Base-by-base conservation (phyloP, 2,888 invertebrate species). In the Ophonus ardosiacus region DNA sequence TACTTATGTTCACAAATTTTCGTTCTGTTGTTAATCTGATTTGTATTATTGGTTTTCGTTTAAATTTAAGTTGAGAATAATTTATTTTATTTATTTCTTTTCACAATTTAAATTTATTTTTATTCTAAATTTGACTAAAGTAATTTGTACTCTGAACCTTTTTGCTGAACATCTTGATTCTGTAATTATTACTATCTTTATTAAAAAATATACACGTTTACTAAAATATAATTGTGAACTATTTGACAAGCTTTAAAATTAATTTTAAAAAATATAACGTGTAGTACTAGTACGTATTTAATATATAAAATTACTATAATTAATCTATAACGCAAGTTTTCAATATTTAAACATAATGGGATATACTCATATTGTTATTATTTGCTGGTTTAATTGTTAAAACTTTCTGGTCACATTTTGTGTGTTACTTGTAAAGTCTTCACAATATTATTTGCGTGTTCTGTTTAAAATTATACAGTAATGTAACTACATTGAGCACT, bases 361-460 rank as follows among this genome's bases (percentile, higher is more conserved):
- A 51, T 51, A 13, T 51, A 51, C 10, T 51, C 13, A 51, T 51
- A 51, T 51, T 61, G 59, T 61, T 61, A 17, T 61, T 18, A 18
- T 61, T 61, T 17, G 31, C 6, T 31, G 31, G 31, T 61, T 17
- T 61, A 24, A 63, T 63, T 21, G 24, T 24, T 24, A 63, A 17
- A 18, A 63, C 21, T 63, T 63, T 63, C 21, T 21, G 18, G 7
- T 63, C 18, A 61, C 21, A 61, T 63, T 21, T 63, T 63, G 18
- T 18, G 43, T 51, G 43, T 13, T 51, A 51, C 31, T 31, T 51
- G 43, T 51, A 51, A 51, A 51, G 43, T 51, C 13, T 51, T 8
- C 43, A 51, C 21, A 63, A 63, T n/a, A n/a, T 21, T 63, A 63
- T 7, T 63, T 63, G 63, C 63, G 63, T 63, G 63, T 63, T 63